These are phyloP conservation scores for Acleris sparsana DNA, from an alignment of 2,888 invertebrate species.

Conservation along the genomic window DNA sequence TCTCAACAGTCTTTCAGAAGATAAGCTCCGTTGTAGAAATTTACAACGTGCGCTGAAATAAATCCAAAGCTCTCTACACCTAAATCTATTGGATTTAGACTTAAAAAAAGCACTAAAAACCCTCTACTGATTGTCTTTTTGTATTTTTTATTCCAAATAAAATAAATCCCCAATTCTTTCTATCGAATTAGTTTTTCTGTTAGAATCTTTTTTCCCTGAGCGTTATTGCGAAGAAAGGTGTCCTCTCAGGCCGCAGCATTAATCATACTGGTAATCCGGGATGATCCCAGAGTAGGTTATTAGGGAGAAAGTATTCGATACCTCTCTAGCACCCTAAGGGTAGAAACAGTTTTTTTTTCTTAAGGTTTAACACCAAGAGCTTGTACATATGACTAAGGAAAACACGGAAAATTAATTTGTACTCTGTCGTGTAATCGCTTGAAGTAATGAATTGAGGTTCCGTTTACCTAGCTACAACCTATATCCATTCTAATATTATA, in stretches of 20 bases:
- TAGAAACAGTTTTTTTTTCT: conserved; percentile 1
- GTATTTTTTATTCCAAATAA: not conserved
- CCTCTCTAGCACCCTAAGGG: conserved; percentile 18
- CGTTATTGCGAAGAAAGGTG: conserved; percentile 42
- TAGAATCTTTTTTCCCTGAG: conserved; percentile 25
- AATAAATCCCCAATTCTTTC: conserved; percentile 8
- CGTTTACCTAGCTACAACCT: too few relatives aligned
- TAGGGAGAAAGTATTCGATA: conserved; percentile 45
- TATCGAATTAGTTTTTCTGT: conserved; percentile 27
- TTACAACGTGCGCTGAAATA: too few relatives aligned
- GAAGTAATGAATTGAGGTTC: too few relatives aligned
- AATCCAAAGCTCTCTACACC: too few relatives aligned
- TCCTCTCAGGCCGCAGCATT: conserved; percentile 47
- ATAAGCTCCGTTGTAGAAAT: too few relatives aligned
- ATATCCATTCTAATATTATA: too few relatives aligned
- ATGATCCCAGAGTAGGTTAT: conserved; percentile 48
- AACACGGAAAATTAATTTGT: too few relatives aligned
- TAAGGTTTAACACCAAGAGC: not conserved
- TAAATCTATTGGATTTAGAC: too few relatives aligned
- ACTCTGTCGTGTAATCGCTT: too few relatives aligned
- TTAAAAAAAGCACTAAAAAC: not conserved
- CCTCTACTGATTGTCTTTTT: not conserved
- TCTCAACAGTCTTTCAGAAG: too few relatives aligned
- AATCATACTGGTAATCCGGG: conserved; percentile 53
- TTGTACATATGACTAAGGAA: too few relatives aligned